Conservation (phyloP, 2,797 vertebrate species). For the Margarornis squamiger region DNA sequence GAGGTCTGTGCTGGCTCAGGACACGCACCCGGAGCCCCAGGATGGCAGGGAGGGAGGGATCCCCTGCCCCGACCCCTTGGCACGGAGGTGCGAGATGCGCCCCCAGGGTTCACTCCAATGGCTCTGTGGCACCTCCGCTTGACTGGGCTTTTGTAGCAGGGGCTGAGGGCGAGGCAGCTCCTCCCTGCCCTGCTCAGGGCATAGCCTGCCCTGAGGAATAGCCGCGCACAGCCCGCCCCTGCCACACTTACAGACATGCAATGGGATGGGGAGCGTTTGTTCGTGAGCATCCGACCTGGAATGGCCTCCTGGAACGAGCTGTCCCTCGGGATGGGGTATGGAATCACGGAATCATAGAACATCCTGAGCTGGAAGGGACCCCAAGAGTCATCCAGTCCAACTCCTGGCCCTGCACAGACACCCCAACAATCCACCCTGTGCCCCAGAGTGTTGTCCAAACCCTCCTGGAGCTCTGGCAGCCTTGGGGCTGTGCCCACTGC, state of each 20-base stretch:
- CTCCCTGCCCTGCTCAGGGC: accelerated
- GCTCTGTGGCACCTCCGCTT: not conserved
- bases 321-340: accelerated
- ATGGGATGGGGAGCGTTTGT: accelerated
- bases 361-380: not conserved
- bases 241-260: not conserved
- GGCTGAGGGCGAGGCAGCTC: not conserved
- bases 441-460: not conserved
- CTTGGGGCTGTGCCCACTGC: not conserved
- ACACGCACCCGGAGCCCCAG: not conserved
- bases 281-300: not conserved
- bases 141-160: not conserved
- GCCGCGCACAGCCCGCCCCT: accelerated
- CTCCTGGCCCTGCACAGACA: not conserved
- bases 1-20: not conserved
- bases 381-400: not conserved
- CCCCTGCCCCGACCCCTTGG: not conserved
- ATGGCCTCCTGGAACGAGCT: not conserved
- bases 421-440: not conserved
- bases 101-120: accelerated
- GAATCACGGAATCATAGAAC: not conserved
- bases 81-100: not conserved
- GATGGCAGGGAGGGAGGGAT: not conserved
- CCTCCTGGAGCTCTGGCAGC: not conserved
- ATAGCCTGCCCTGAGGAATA: too few species aligned